phyloP scores from a whole-genome alignment of 2,113 vertebrate genomes.

The Potamarius usumacintae region DNA sequence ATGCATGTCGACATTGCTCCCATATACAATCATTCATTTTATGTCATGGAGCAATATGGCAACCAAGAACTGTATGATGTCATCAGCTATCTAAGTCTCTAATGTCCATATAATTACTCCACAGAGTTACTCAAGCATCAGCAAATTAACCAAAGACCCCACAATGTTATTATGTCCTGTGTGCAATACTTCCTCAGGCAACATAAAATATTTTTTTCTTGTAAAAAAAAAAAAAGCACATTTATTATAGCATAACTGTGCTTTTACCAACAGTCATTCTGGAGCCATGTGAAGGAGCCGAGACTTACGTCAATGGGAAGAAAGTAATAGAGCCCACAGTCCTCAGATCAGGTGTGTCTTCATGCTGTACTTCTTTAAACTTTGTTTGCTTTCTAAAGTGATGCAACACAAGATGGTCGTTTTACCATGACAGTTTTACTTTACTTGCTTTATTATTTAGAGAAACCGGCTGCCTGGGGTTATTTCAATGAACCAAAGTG shows the following conservation, averaged over 20 bases:
- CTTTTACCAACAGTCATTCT: conserved; percentile 81
- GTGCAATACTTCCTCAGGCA: neutral
- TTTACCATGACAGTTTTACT: neutral
- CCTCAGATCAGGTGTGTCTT: conserved; percentile 85
- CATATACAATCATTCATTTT: no score
- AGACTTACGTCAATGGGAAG: conserved; percentile 95
- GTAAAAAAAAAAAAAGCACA: neutral
- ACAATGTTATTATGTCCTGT: neutral
- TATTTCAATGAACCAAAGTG: neutral
- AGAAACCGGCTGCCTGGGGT: neutral
- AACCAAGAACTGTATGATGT: neutral
- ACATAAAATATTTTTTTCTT: neutral
- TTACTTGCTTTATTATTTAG: neutral
- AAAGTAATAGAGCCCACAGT: conserved; percentile 88
- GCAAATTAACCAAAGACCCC: neutral
- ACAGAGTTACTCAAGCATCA: neutral
- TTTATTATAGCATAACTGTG: conserved; percentile 27
- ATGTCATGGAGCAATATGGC: neutral
- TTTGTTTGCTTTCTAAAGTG: neutral
- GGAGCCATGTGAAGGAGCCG: conserved; percentile 91
- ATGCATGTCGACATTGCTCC: no score
- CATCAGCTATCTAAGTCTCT: neutral
- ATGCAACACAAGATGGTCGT: neutral
- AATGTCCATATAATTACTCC: neutral
- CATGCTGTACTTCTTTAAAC: neutral